These are phyloP conservation scores for Chloroclysta siterata DNA, from an alignment of 2,888 invertebrate species.

Conservation along the genomic window DNA sequence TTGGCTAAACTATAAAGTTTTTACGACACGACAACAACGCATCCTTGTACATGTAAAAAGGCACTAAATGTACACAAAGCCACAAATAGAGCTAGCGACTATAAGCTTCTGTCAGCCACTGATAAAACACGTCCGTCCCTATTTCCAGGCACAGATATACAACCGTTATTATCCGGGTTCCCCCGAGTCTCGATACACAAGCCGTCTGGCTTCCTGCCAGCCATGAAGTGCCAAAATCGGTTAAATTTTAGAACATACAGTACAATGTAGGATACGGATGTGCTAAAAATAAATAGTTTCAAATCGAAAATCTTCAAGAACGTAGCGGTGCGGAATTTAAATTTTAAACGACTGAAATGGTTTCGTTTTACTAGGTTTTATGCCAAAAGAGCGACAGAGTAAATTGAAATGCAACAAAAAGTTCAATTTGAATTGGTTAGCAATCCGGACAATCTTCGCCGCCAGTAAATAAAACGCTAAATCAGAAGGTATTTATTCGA, in stretches of 20 bases:
- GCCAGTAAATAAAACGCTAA: too few species aligned
- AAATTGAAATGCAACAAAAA: not conserved
- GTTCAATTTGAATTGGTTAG: too few species aligned
- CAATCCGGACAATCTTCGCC: too few species aligned
- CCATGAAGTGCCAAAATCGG: constrained; percentile 31
- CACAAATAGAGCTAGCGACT: constrained; percentile 1
- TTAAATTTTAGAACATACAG: constrained; percentile 26
- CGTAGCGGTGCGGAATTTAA: not conserved
- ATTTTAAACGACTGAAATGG: not conserved
- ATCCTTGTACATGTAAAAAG: not conserved
- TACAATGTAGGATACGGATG: constrained; percentile 8
- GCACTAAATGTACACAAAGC: not conserved
- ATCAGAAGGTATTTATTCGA: too few species aligned
- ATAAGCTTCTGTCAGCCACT: constrained; percentile 8
- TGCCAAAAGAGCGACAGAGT: not conserved
- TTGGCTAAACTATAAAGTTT: not conserved
- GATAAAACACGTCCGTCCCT: constrained; percentile 25
- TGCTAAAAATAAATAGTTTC: constrained; percentile 12
- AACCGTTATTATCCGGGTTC: constrained; percentile 24
- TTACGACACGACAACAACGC: not conserved
- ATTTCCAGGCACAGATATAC: constrained; percentile 19
- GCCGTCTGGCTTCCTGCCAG: constrained; percentile 31
- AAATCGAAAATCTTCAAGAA: not conserved
- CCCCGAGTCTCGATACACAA: constrained; percentile 28
- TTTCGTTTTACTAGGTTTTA: not conserved